Percentiles rank a stretch among this genome's conserved stretches.
Conservation (phyloP, 1,140 invertebrate genomes). For the Wasmannia auropunctata region DNA sequence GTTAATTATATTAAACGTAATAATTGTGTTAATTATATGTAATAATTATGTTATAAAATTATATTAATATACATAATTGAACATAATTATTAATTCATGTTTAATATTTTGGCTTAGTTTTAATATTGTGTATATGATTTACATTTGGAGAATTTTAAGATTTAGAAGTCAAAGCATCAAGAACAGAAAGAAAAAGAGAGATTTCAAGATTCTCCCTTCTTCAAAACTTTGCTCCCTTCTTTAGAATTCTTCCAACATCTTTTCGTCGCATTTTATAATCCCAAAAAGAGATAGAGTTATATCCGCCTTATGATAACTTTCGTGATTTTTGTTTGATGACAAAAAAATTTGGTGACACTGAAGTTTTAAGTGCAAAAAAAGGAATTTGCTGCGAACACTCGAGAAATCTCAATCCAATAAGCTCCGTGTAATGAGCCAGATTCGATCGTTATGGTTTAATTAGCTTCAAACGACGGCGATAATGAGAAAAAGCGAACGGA, state of each 20-base stretch:
- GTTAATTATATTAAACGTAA: too few relatives aligned
- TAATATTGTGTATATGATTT: background rate
- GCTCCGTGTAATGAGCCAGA: constrained; percentile 39
- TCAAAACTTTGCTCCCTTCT: background rate
- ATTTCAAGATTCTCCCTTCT: background rate
- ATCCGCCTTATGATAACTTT: background rate
- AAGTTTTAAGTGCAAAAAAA: background rate
- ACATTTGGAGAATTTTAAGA: background rate
- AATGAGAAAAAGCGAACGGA: background rate
- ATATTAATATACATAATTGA: too few relatives aligned
- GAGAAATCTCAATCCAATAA: constrained; percentile 24
- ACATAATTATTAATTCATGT: too few relatives aligned
- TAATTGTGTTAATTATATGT: too few relatives aligned
- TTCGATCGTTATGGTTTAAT: constrained; percentile 56
- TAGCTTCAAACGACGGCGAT: constrained; percentile 36
- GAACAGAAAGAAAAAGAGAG: too few relatives aligned
- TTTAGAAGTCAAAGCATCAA: background rate
- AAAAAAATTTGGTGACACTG: background rate
- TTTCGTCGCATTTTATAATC: background rate
- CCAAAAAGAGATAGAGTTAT: background rate
- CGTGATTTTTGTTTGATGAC: background rate
- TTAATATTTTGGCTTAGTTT: too few relatives aligned
- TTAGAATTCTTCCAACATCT: background rate
- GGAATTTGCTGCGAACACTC: background rate
- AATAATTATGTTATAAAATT: too few relatives aligned